Percentiles rank a stretch among this genome's conserved stretches.
These are phyloP conservation scores for Periophthalmus magnuspinnatus DNA, from an alignment of 2,797 vertebrate species.

Conservation along the genomic window DNA sequence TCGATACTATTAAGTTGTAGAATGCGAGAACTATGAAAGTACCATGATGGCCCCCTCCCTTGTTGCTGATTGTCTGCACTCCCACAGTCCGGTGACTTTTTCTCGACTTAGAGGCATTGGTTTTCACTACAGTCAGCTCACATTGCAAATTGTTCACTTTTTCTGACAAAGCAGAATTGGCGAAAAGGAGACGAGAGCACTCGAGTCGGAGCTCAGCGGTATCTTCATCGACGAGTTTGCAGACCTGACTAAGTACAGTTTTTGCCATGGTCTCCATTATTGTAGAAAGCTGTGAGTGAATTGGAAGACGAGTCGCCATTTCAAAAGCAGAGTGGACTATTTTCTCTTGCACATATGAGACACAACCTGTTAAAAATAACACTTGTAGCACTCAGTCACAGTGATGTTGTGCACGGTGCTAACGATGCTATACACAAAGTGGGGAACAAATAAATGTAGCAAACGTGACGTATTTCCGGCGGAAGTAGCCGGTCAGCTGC, in stretches of 20 bases:
- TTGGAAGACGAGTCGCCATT: slow-evolving; percentile 49
- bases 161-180: slow-evolving; percentile 61
- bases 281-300: slow-evolving; percentile 69
- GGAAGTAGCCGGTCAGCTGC: slow-evolving; percentile 68
- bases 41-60: slow-evolving; percentile 21
- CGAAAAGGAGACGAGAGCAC: slow-evolving; percentile 54
- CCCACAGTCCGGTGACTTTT: slow-evolving; percentile 58
- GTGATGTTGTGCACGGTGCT: not conserved
- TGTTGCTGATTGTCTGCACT: slow-evolving; percentile 52
- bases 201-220: slow-evolving; percentile 60
- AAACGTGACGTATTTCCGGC: slow-evolving; percentile 63
- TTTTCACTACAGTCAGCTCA: slow-evolving; percentile 47
- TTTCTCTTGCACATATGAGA: not conserved
- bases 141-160: slow-evolving; percentile 61
- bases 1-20: not conserved
- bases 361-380: not conserved
- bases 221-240: slow-evolving; percentile 72
- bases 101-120: slow-evolving; percentile 28
- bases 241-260: slow-evolving; percentile 64
- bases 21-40: not conserved
- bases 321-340: not conserved
- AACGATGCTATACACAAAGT: slow-evolving; percentile 4
- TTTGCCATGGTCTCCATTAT: slow-evolving; percentile 72
- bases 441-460: slow-evolving; percentile 59
- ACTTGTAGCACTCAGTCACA: not conserved